Evolutionary conservation across 2,888 invertebrate species (phyloP).

Genomic region (Hydrotaea diabolus): DNA sequence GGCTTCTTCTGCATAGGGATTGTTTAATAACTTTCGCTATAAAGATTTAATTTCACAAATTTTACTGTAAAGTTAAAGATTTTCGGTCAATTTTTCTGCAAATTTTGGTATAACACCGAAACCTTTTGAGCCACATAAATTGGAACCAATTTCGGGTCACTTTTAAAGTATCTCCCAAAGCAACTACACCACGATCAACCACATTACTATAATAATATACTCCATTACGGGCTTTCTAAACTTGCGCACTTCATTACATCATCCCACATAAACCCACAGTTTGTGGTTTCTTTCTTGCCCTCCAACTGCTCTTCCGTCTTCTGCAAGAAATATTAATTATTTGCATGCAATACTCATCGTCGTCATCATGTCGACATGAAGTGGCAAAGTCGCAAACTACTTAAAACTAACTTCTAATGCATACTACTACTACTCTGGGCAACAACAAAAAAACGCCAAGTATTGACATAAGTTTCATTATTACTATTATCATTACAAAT

Average conservation of each 20-base stretch:
- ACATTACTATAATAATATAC: background rate
- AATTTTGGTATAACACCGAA: too few relatives aligned
- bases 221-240: slow-evolving; percentile 5
- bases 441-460: slow-evolving; percentile 13
- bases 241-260: background rate
- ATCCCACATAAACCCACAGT: background rate
- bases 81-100: too few relatives aligned
- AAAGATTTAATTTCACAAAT: too few relatives aligned
- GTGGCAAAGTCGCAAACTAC: background rate
- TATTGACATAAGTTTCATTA: slow-evolving; percentile 59
- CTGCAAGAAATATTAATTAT: slow-evolving; percentile 51
- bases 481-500: slow-evolving; percentile 52
- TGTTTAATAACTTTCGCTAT: too few relatives aligned
- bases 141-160: too few relatives aligned
- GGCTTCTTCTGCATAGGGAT: too few relatives aligned
- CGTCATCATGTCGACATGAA: background rate
- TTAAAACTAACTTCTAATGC: slow-evolving; percentile 10
- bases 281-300: background rate
- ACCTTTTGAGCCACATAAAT: too few relatives aligned
- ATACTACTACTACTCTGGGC: slow-evolving; percentile 6
- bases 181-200: too few relatives aligned
- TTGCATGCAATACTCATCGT: slow-evolving; percentile 50
- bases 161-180: background rate
- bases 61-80: too few relatives aligned
- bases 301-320: background rate